Base-by-base conservation (phyloP, 2,888 invertebrate genomes). In the Lamproptera curius region DNA sequence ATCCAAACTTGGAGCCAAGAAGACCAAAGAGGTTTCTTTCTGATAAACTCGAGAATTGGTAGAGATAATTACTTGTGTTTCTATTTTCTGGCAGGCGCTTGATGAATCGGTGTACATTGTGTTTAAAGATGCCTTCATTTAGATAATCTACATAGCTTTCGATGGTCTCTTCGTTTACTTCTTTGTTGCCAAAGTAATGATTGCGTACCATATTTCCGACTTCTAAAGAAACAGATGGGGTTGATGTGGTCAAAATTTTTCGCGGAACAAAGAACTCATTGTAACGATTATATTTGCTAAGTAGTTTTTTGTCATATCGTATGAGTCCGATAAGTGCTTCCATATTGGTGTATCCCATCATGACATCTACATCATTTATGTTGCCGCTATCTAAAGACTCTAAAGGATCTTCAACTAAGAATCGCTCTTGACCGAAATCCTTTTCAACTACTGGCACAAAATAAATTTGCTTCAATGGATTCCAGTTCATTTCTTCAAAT, bases 311-410 rank as follows among this genome's bases (percentile, higher is more conserved):
- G 10, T 28, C 10, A 9, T 10, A 10, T 28, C n/a, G 6, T 5
- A 28, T 28, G 4, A 68, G 20, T 0, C 38, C 58, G 1, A 70
- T 1, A 9, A 70, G 16, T 0, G 92, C 90, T 77, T 95, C 95
- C 45, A 92, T 89, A 1, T 88, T 89, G 8, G 92, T 94, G 6
- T 92, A 68, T 1, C 95, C 95, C 16, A 92, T 84, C 63, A 95
- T 89, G 67, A 93, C 86, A 0, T 94, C 93, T 1, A 91, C 85
- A 23, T 74, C 59, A 37, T 73, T 72, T 3, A 89, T 65, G 10
- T 70, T 76, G 16, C 91, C 91, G 20, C 77, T 73, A 60, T 63
- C 70, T 16, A 73, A 50, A 16, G 59, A 41, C 11, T 65, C 55
- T 2, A 59, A 34, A 1, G 68, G 68, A 11, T 63, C 52, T 51